These are phyloP conservation scores for Procavia capensis DNA, from an alignment of 2,113 vertebrate species.

Conservation along the genomic window DNA sequence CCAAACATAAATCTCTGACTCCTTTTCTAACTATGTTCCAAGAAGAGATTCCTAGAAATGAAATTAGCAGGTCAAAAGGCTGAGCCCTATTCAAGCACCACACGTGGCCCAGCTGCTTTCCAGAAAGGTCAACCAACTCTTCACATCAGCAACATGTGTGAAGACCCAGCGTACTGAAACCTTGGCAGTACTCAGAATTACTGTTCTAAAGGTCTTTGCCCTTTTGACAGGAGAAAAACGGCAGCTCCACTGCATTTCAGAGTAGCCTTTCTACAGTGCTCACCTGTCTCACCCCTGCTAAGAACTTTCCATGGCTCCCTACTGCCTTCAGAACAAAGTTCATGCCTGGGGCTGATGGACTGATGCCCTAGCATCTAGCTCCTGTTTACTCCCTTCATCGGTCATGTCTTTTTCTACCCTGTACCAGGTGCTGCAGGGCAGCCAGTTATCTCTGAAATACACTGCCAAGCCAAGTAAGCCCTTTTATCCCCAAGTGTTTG, in stretches of 20 bases:
- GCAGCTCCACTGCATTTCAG: not conserved
- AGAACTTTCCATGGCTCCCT: not conserved
- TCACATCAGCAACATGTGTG: not conserved
- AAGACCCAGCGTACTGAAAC: not conserved
- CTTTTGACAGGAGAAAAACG: not conserved
- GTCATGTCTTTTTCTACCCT: not conserved
- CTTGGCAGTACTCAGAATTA: not conserved
- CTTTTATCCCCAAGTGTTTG: not conserved
- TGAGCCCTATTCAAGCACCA: not conserved
- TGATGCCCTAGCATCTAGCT: not conserved
- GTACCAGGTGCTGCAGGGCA: not conserved
- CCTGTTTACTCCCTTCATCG: not conserved
- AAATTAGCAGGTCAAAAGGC: not conserved
- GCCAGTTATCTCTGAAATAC: not conserved
- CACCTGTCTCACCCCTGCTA: not conserved
- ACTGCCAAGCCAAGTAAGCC: not conserved
- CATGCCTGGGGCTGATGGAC: not conserved
- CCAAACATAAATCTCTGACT: not conserved
- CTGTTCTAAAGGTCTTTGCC: not conserved
- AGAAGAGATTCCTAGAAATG: constrained; percentile 6
- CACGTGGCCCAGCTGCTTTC: constrained; percentile 7
- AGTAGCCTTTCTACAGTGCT: constrained; percentile 27
- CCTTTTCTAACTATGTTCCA: not conserved
- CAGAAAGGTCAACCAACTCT: not conserved
- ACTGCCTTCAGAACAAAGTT: not conserved